Percentiles rank a stretch among this genome's conserved stretches.
Evolutionary conservation across 2,888 invertebrate species (phyloP).

Genomic region (Polymixis flavicincta): DNA sequence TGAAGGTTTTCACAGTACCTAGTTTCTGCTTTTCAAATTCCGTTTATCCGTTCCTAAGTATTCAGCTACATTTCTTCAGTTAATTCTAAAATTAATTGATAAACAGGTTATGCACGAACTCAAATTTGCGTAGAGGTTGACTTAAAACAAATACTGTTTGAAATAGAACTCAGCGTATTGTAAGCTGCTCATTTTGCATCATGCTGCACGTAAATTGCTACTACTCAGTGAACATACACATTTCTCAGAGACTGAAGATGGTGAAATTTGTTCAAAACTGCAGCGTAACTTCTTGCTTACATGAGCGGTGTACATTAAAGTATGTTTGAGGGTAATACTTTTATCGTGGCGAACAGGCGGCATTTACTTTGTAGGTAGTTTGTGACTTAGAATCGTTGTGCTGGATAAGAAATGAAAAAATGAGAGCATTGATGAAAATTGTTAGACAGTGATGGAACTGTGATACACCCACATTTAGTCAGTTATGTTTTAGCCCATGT

Average conservation of each 20-base stretch:
- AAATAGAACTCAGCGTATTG: background rate
- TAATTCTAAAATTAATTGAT: background rate
- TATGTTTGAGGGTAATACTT: conserved; percentile 75
- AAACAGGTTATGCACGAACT: background rate
- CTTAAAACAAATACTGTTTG: background rate
- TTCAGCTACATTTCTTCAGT: too few species aligned
- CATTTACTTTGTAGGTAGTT: conserved; percentile 65
- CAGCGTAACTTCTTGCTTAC: conserved; percentile 52
- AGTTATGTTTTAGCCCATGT: background rate
- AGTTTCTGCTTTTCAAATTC: too few species aligned
- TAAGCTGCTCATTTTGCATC: conserved; percentile 7
- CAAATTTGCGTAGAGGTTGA: too few species aligned
- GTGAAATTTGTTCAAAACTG: conserved; percentile 45
- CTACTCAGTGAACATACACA: conserved; percentile 9
- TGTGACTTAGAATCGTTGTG: conserved; percentile 30
- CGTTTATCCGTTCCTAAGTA: too few species aligned
- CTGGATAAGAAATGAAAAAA: conserved; percentile 39
- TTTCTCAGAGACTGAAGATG: conserved; percentile 32
- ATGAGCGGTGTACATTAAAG: conserved; percentile 58
- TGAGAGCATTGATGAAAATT: too few species aligned
- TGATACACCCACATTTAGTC: background rate
- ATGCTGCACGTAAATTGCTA: background rate
- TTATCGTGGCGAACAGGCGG: conserved; percentile 76
- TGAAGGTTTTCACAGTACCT: too few species aligned
- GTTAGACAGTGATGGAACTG: background rate